These are phyloP conservation scores for Rhagophthalmus giganteus DNA, from an alignment of 2,888 invertebrate species.

Conservation along the genomic window DNA sequence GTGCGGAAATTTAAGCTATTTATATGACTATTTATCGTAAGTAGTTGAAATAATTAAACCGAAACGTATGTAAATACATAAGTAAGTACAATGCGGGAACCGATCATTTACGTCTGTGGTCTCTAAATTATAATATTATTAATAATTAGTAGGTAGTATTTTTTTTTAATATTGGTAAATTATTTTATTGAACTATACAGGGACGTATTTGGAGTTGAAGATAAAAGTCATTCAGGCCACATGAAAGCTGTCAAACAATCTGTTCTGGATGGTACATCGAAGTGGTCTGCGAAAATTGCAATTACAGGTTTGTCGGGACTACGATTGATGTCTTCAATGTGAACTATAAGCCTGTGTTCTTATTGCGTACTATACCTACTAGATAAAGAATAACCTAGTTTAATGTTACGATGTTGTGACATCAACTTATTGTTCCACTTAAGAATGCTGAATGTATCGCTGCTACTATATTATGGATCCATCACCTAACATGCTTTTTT, in stretches of 20 bases:
- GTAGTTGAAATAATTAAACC: too few species aligned
- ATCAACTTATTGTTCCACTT: constrained; percentile 27
- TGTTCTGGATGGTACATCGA: constrained; percentile 98
- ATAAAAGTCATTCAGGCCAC: constrained; percentile 90
- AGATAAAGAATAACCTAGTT: constrained; percentile 20
- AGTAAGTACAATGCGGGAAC: too few species aligned
- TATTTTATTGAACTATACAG: constrained; percentile 58
- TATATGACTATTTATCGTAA: too few species aligned
- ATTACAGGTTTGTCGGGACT: constrained; percentile 90
- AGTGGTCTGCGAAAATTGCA: constrained; percentile 99
- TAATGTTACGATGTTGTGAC: constrained; percentile 5
- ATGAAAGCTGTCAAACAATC: constrained; percentile 99
- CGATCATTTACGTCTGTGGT: too few species aligned
- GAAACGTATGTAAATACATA: too few species aligned
- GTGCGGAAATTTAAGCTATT: too few species aligned
- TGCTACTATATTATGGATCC: constrained; percentile 39
- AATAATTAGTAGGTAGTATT: not conserved
- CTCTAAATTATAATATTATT: too few species aligned
- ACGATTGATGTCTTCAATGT: constrained; percentile 23
- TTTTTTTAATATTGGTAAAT: constrained; percentile 2
- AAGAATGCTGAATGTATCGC: constrained; percentile 47
- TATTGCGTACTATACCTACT: constrained; percentile 20
- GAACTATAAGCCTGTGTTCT: constrained; percentile 17
- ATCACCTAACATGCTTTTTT: constrained; percentile 30
- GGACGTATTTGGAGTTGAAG: constrained; percentile 95